Evolutionary conservation across 2,888 invertebrate species (phyloP), one percentile per base, ranked within the genome.

Genomic region (Tachina lurida): DNA sequence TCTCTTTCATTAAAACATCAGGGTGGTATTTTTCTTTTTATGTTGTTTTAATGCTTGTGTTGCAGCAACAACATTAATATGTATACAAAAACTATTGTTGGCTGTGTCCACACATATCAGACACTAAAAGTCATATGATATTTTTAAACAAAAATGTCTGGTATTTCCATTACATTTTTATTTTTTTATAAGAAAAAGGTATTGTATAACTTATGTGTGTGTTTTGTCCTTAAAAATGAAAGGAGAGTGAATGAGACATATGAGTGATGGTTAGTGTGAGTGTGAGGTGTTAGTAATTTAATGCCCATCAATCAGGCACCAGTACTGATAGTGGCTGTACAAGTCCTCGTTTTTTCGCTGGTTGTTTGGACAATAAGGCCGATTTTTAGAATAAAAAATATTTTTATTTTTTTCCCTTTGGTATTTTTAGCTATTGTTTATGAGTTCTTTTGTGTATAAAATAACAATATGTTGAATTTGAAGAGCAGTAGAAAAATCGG

Each of bases 221-320:
- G 43, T 4, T 9, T 10, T 58, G 65, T 68, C 67, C 56, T 70
- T 70, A 62, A 62, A 52, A 63, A 43, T 71, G 76, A 63, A 39
- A 31, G 62, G 54, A 49, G 70, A 41, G 10, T 41, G 79, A 56
- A 47, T 39, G 41, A 45, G 65, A 67, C 54, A 65, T 56, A 31
- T 45, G 68, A 52, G 22, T 71, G 54, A 60, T 22, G 39, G 58
- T 41, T 49, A 19, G 73, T 68, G 68, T 47, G 80, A 75, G 81
- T 62, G 47, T 75, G 71, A 86, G 86, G 86, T 86, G 86, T 86
- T 83, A 62, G 86, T 86, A 86, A 86, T 86, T 86, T 86, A 86
- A 79, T 86, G 83, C 86, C 86, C 82, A 86, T 86, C 86, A 86
- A 86, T 86, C 86, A 86, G 31, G 82, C 49, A 49, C 62, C 74